phyloP scores from a whole-genome alignment of 1,140 invertebrate species.

The Oryzaephilus surinamensis region DNA sequence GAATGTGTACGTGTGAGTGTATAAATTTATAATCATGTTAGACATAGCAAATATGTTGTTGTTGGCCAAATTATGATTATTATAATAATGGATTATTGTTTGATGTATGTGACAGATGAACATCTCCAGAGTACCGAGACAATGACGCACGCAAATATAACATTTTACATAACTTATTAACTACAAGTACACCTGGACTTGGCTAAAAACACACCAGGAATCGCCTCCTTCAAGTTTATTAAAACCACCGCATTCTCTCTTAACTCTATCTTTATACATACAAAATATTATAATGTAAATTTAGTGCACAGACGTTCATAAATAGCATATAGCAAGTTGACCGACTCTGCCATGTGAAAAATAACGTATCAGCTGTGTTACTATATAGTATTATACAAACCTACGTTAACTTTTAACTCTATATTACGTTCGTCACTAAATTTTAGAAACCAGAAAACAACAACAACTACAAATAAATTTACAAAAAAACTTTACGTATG shows the following conservation, averaged over 20 bases:
- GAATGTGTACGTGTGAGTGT: no score
- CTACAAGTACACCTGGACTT: constrained; percentile 17
- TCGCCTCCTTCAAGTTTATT: no score
- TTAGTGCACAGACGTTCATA: constrained; percentile 17
- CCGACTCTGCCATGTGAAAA: constrained; percentile 18
- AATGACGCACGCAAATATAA: constrained; percentile 23
- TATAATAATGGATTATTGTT: constrained; percentile 16
- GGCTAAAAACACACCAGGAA: no score
- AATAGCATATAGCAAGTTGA: constrained; percentile 16
- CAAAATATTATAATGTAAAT: constrained; percentile 12
- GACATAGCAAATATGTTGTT: no score
- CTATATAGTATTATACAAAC: constrained; percentile 3
- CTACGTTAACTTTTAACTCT: no score
- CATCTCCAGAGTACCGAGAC: constrained; percentile 10
- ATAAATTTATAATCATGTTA: no score
- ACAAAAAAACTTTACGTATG: no score
- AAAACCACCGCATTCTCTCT: constrained; percentile 14
- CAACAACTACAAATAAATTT: constrained; percentile 16
- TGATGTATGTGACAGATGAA: constrained; percentile 20
- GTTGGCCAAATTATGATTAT: no score
- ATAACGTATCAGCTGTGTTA: constrained; percentile 19
- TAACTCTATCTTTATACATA: no score
- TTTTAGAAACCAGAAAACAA: no score
- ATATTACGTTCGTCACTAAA: no score
- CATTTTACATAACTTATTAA: constrained; percentile 21